Evolutionary conservation across 1,140 invertebrate genomes (phyloP), one percentile per base, ranked within the genome.

Genomic region (Temnothorax nylanderi): DNA sequence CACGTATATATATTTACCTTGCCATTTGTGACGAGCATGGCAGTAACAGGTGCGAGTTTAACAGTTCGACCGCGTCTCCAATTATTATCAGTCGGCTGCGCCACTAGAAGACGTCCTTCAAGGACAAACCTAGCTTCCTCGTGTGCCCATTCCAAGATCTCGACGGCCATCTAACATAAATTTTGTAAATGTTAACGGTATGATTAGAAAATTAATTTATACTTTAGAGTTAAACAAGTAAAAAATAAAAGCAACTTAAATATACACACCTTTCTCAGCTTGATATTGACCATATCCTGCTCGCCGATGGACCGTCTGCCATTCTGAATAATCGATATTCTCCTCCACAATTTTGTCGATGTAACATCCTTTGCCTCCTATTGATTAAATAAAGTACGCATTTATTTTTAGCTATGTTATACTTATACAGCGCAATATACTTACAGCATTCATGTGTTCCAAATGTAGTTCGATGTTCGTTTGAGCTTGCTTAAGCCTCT

Each of bases 401-500:
- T 78, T 54, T 56, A 49, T 49, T 67, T 47, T 80, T 10, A 41
- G 6, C 47, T 62, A 47, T 11, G 26, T 51, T 16, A 60, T 18
- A 80, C 47, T 41, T 47, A n/a, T 47, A 18, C 41, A 32, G 11
- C 26, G 18, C 21, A 18, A 71, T 51, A 41, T 72, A 91, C 93
- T 94, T 93, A 96, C 96, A 91, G 98, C 97, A 95, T 99, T 99
- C 96, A 99, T 99, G 93, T 99, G 98, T 93, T 98, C 98, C 85
- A 99, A 96, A 93, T 99, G 98, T 81, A 98, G 96, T 95, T 99
- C 98, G 77, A 99, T 98, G 94, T 98, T 99, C 89, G 98, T 97
- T 94, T 99, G 98, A 16, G 99, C 98, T 90, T 98, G 97, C 86
- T 97, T 97, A 7, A 99, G 96, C 89, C 96, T 96, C 88, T 97